Evolutionary conservation across 2,888 invertebrate genomes (phyloP), one percentile per base, ranked within the genome.

Genomic region (Bugulina stolonifera): DNA sequence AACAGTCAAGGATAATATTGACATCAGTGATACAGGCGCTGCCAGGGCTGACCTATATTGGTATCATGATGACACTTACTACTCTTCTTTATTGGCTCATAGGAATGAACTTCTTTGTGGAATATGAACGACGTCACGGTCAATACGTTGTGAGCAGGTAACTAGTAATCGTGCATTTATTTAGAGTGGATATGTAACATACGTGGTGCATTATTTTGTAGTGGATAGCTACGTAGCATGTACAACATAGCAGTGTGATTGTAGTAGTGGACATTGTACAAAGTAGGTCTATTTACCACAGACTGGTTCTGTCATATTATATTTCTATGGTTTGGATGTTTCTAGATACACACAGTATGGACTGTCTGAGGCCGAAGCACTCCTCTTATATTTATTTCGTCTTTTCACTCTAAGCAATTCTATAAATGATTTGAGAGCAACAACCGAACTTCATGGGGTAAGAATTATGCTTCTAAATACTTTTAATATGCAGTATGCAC

Each of bases 51-150:
- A 32, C 27, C 10, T 64, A 64, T 64, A 32, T 64, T 32, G 32
- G 64, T 27, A 64, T 64, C 10, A 32, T 64, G 32, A 64, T 32
- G 32, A 27, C 64, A 3, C n/a, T 64, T 5, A 32, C 32, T 32
- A 34, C 64, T 14, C 10, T 64, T 25, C 64, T 64, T 14, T 64
- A 64, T 32, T 64, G 64, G 64, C 34, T 32, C 14, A 34, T 64
- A 2, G 64, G 64, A 10, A 64, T 64, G 25, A 64, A 64, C 32
- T 64, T 64, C 64, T 64, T 64, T 34, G 32, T 32, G 18, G 64
- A 64, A 10, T 25, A 64, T 27, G 64, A 64, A n/a, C 25, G 27
- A 34, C 25, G 34, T 14, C 1, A 32, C 2, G 3, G 10, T 43
- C 43, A 43, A 43, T 43, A 43, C 43, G 43, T 43, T 10, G 43